Evolutionary conservation across 2,797 vertebrate genomes (phyloP), one percentile per base, ranked within the genome.

Genomic region (Sebastolobus alascanus): DNA sequence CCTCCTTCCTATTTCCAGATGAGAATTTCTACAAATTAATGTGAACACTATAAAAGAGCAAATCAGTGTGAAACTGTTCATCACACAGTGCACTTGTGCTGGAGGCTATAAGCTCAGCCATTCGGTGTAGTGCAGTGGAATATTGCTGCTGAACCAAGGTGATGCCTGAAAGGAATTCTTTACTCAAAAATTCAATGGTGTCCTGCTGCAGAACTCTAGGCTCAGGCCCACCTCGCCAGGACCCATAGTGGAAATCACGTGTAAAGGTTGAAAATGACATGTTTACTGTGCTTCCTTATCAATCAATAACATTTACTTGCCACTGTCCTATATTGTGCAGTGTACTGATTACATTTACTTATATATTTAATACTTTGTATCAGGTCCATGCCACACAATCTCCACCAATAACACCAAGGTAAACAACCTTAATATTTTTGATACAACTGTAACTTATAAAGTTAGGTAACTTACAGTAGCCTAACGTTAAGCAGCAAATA

Each of bases 141-240:
- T 61, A 77, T 29, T 69, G 60, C 29, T 55, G 64, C 60, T 65
- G 71, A 86, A 69, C 29, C 20, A 68, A 85, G 68, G 74, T 76
- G 58, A 80, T 56, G 56, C 56, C 60, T 70, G 60, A 61, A 65
- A 79, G 55, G 27, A 76, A 59, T 43, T 60, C 69, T 79, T 74
- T 29, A 13, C 31, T 74, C 16, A 31, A 52, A 67, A 40, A 20
- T 55, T 16, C 16, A 46, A 46, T 46, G 16, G 16, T 6, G 6
- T 46, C 43, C 43, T 46, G 43, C 43, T 46, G 43, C 43, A 46
- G 14, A 46, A 46, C 43, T 46, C 43, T 16, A 46, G 43, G 43
- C 43, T 46, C 43, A 46, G 16, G 43, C 43, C 6, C 6, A 46
- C 43, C 16, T 46, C 43, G 43, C 43, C 43, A 46, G 43, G 43